Conservation (phyloP, 2,888 invertebrate species). For the Coelogynopora nodosa region DNA sequence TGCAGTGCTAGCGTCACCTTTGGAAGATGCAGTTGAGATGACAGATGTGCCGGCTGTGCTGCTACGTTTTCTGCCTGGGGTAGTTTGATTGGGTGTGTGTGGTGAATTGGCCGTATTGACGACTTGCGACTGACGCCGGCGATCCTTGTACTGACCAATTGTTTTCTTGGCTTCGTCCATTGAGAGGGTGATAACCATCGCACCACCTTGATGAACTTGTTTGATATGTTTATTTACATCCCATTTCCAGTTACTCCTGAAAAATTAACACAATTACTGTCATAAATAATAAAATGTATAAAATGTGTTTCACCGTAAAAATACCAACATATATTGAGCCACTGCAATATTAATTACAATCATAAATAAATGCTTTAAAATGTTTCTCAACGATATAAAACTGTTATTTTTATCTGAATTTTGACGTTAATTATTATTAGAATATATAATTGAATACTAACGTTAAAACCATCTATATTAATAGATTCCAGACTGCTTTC, state of each 20-base stretch:
- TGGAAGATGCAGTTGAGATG: neutral
- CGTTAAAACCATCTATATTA: too few relatives aligned
- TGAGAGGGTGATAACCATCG: slow-evolving; percentile 51
- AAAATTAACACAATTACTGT: slow-evolving; percentile 62
- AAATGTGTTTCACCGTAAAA: neutral
- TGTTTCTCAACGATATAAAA: too few relatives aligned
- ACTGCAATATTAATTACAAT: too few relatives aligned
- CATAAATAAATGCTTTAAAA: too few relatives aligned
- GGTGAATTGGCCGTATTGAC: neutral
- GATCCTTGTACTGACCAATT: slow-evolving; percentile 51
- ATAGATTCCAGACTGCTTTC: too few relatives aligned
- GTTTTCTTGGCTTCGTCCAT: slow-evolving; percentile 52
- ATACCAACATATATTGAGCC: too few relatives aligned
- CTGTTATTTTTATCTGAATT: too few relatives aligned
- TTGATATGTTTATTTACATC: slow-evolving; percentile 92
- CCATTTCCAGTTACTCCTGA: slow-evolving; percentile 92
- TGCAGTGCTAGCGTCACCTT: neutral
- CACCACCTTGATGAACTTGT: slow-evolving; percentile 52
- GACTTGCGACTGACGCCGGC: neutral
- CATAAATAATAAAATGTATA: neutral
- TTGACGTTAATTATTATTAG: too few relatives aligned
- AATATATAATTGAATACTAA: too few relatives aligned
- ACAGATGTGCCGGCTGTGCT: neutral
- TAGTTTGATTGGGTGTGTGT: neutral
- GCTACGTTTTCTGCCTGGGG: neutral